A percentile compares a stretch with the other conserved stretches of the same genome.
Evolutionary conservation across 1,140 invertebrate species (phyloP).

Genomic region (Drosophila lacteicornis): DNA sequence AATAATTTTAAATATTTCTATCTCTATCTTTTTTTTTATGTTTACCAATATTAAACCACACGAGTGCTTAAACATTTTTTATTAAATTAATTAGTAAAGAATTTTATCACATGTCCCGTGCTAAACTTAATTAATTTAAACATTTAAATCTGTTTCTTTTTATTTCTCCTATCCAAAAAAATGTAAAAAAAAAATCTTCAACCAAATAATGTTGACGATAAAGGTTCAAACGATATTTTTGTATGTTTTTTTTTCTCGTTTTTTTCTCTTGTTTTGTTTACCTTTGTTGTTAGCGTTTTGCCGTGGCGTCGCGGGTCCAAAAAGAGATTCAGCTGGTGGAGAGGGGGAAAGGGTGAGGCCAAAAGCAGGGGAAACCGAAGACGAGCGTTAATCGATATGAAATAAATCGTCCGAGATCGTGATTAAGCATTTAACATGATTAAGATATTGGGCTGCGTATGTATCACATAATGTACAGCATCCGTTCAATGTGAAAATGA

Average conservation of each 20-base stretch:
- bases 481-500: slow-evolving; percentile 46
- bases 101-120: not conserved
- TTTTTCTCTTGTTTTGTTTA: slow-evolving; percentile 43
- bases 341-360: not conserved
- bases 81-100: not conserved
- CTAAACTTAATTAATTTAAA: too few species aligned
- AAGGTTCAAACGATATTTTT: slow-evolving; percentile 19
- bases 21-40: too few species aligned
- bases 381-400: slow-evolving; percentile 68
- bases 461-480: slow-evolving; percentile 60
- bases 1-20: not conserved
- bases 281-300: slow-evolving; percentile 54
- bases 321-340: slow-evolving; percentile 17
- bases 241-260: slow-evolving; percentile 19
- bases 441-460: slow-evolving; percentile 65
- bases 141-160: not conserved
- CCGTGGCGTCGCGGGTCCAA: slow-evolving; percentile 41
- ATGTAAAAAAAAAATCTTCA: slow-evolving; percentile 6
- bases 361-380: slow-evolving; percentile 6
- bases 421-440: slow-evolving; percentile 74
- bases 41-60: too few species aligned
- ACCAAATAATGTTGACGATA: slow-evolving; percentile 5
- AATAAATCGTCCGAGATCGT: slow-evolving; percentile 71
- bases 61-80: not conserved
- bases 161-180: not conserved